Evolutionary conservation across 2,888 invertebrate species (phyloP), one percentile per base, ranked within the genome.

Genomic region (Abscondita cerata): DNA sequence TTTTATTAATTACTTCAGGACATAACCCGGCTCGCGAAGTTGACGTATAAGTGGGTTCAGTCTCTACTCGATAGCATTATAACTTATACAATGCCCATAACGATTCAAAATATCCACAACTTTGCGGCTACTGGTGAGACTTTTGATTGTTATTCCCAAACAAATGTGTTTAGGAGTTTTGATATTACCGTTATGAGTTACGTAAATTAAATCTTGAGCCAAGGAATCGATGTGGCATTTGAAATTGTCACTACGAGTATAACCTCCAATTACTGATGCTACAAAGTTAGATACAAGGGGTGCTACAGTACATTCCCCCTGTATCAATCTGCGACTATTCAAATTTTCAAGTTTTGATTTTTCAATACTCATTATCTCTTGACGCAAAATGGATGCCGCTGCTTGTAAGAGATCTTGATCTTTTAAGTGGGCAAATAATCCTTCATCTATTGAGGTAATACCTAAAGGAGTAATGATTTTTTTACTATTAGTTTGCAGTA

Each of bases 61-160:
- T 25, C 6, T 25, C 25, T 6, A 25, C 6, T 25, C 25, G 2
- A 25, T 52, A n/a, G 50, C 56, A 41, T 68, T 41, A 47, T 75
- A 76, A 51, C 70, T 70, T 31, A 67, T 67, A 40, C 72, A 75
- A 64, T 76, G 75, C 19, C 76, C 74, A 54, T 70, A 75, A 64
- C 60, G 70, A 62, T 76, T 75, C 1, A 76, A 31, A 47, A 75
- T 69, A 15, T 72, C 64, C 13, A 75, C 57, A 50, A 73, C 55
- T 62, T 74, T 71, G 59, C 68, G 52, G 56, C 69, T 70, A 51
- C 69, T 73, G 11, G 71, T 72, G 18, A 75, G 52, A 59, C 71
- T 72, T 63, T 75, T 76, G 41, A 76, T 56, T 48, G 74, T 59
- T 59, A 75, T 65, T 1, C 74, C 75, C 5, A 77, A 66, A 33